Base-by-base conservation (phyloP, 2,797 vertebrate species). In the Esox lucius region DNA sequence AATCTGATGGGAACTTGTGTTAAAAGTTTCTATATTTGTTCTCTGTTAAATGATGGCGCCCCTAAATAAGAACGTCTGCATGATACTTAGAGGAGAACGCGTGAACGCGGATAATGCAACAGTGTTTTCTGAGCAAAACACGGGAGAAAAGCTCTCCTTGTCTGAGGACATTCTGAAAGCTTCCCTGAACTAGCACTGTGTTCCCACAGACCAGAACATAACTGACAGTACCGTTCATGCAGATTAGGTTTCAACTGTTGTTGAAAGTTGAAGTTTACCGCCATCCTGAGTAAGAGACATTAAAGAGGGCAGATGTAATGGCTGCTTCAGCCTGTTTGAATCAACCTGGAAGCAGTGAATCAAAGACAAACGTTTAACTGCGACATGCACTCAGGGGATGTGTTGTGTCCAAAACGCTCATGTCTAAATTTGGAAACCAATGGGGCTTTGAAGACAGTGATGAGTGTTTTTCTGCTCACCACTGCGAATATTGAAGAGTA, bases 111-210 rank as follows among this genome's bases (percentile, higher is more conserved):
- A 65, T 65, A 31, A 16, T 31, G 62, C 26, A 8, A 1, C 28
- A 11, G 6, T 65, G 62, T 65, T 65, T 65, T 28, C 62, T 33
- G 62, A 65, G 62, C 24, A 65, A 65, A 65, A 65, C 62, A 65
- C 64, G 62, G 62, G 24, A 28, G 28, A 28, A 28, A 13, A 5
- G 1, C 26, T 65, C 5, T 31, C 15, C 5, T 65, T 24, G 5
- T 16, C 28, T 28, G 12, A 65, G 24, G 26, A 16, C 62, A 65
- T 26, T 28, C 28, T 16, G 24, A 17, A 65, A 65, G 62, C 62
- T 65, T 65, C 28, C 62, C 62, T 11, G 16, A 65, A 13, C 59
- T 28, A 62, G 59, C 59, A 13, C n/a, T 62, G 59, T 24, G 12
- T 62, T 26, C 28, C 28, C 28, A 28, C 28, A 1, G 17, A 56